These are phyloP conservation scores for Amphilophus citrinellus DNA, from an alignment of 2,113 vertebrate genomes.

Conservation along the genomic window DNA sequence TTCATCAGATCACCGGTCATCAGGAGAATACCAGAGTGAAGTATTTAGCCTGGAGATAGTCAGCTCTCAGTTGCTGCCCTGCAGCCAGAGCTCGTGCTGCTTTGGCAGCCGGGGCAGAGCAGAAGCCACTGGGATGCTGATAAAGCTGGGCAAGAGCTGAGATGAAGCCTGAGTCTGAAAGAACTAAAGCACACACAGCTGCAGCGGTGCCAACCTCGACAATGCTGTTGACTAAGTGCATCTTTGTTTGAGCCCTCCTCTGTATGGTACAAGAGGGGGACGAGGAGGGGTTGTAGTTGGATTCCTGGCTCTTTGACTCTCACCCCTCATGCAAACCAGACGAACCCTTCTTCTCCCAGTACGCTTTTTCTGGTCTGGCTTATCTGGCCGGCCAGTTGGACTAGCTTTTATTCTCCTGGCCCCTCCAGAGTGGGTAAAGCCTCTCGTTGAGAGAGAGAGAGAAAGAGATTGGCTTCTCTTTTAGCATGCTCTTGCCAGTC, in stretches of 20 bases:
- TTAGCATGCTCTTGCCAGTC: constrained; percentile 57
- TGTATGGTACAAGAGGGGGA: constrained; percentile 18
- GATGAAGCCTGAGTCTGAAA: constrained; percentile 42
- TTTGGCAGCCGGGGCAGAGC: constrained; percentile 53
- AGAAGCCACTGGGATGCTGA: constrained; percentile 64
- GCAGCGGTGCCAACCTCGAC: constrained; percentile 56
- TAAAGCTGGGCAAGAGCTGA: constrained; percentile 57
- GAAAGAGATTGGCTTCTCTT: constrained; percentile 51
- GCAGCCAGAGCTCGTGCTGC: constrained; percentile 39
- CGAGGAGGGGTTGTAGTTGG: constrained; percentile 22
- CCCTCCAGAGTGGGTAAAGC: constrained; percentile 72
- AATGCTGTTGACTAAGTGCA: constrained; percentile 68
- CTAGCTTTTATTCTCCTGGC: constrained; percentile 75
- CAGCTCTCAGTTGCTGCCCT: constrained; percentile 29
- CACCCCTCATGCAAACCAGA: constrained; percentile 64
- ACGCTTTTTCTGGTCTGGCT: constrained; percentile 64
- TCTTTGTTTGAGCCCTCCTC: constrained; percentile 50
- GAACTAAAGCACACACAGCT: constrained; percentile 43
- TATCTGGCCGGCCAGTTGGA: constrained; percentile 78
- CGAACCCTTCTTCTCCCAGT: constrained; percentile 56
- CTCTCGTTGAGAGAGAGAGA: constrained; percentile 41
- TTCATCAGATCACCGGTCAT: constrained; percentile 40
- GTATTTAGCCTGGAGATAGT: constrained; percentile 44
- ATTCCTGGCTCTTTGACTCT: constrained; percentile 59
- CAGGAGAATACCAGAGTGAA: constrained; percentile 36